These are phyloP conservation scores for Dendroctonus valens DNA, from an alignment of 1,140 invertebrate genomes.

Conservation along the genomic window DNA sequence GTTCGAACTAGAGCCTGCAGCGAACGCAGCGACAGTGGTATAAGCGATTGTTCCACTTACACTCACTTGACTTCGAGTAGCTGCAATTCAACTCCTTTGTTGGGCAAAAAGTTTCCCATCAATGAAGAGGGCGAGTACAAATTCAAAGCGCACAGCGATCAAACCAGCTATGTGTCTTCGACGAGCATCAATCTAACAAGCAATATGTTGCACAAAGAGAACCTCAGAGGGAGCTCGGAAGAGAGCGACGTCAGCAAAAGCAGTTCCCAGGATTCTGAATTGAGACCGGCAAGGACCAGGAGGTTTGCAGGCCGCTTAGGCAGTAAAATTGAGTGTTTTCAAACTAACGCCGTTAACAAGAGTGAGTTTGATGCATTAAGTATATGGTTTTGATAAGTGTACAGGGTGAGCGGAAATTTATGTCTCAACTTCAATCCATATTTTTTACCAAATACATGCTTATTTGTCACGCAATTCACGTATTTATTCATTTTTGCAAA, in stretches of 20 bases:
- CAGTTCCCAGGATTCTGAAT: neutral
- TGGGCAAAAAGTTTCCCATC: constrained; percentile 49
- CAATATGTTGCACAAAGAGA: neutral
- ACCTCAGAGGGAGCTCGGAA: constrained; percentile 13
- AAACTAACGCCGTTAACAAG: constrained; percentile 21
- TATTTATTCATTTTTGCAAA: too few relatives aligned
- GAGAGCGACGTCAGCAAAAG: constrained; percentile 11
- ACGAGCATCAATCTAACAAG: constrained; percentile 14
- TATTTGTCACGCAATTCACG: too few relatives aligned
- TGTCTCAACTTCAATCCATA: too few relatives aligned
- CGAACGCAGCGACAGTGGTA: constrained; percentile 61
- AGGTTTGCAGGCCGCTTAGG: constrained; percentile 22
- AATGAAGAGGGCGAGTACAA: constrained; percentile 48
- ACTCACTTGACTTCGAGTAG: constrained; percentile 38
- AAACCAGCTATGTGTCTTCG: constrained; percentile 11
- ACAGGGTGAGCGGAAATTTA: too few relatives aligned
- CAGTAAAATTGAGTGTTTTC: constrained; percentile 38
- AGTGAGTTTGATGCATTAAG: constrained; percentile 18
- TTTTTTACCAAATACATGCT: too few relatives aligned
- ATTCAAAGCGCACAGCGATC: neutral
- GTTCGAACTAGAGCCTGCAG: constrained; percentile 47
- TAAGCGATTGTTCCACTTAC: constrained; percentile 58
- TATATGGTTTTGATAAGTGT: neutral
- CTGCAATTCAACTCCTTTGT: constrained; percentile 42
- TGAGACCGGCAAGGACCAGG: neutral